Percentiles rank a stretch among this genome's conserved stretches.
Evolutionary conservation across 2,797 vertebrate species (phyloP).

Genomic region (Lerista edwardsae): DNA sequence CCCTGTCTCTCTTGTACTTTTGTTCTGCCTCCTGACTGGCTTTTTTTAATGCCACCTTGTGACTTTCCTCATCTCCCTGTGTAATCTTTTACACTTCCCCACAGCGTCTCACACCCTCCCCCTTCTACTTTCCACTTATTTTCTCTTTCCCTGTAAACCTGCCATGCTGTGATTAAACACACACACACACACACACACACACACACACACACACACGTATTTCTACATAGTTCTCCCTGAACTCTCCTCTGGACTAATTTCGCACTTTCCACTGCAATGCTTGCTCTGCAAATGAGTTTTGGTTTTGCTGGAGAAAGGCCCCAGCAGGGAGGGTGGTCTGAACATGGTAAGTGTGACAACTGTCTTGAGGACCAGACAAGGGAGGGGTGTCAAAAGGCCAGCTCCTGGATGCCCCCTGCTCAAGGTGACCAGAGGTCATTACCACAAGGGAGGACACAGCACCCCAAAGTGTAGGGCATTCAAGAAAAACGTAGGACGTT

Average conservation of each 20-base stretch:
- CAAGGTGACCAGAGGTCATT: too few species aligned
- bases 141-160: background rate
- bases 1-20: background rate
- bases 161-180: background rate
- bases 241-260: conserved; percentile 23
- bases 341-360: background rate
- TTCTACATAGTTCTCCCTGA: background rate
- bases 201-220: background rate
- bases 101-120: background rate
- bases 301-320: background rate
- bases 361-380: background rate
- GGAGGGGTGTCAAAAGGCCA: background rate
- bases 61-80: conserved; percentile 1
- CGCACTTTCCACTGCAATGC: background rate
- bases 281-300: conserved; percentile 26
- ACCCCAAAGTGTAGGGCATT: too few species aligned
- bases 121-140: conserved; percentile 8
- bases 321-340: background rate
- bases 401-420: too few species aligned
- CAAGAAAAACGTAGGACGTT: too few species aligned
- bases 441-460: too few species aligned
- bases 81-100: conserved; percentile 37
- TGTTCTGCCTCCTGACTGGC: conserved; percentile 3
- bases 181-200: background rate
- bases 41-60: conserved; percentile 7